Percentiles rank a stretch among this genome's conserved stretches.
phyloP scores from a whole-genome alignment of 1,140 invertebrate species.

The Calephelis virginiensis region DNA sequence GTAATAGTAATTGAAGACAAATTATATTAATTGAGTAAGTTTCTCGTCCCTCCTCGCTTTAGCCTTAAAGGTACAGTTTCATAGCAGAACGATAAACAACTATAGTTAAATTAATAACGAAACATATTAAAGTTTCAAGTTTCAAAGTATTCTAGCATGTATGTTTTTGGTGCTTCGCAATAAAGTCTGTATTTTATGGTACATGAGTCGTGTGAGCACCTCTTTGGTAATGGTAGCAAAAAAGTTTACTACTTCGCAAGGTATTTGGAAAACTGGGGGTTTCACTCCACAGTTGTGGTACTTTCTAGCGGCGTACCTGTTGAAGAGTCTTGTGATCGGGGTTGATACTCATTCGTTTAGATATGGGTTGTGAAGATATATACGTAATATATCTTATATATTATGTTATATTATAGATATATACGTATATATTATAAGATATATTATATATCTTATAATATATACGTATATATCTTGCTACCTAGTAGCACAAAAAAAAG shows the following conservation, averaged over 20 bases:
- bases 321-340: too few species aligned
- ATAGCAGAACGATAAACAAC: background rate
- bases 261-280: too few species aligned
- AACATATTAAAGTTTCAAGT: slow-evolving; percentile 19
- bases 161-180: slow-evolving; percentile 27
- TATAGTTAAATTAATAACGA: background rate
- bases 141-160: slow-evolving; percentile 24
- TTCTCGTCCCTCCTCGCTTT: slow-evolving; percentile 36
- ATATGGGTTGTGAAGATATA: too few species aligned
- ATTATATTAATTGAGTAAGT: slow-evolving; percentile 43
- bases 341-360: too few species aligned
- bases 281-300: too few species aligned
- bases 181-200: slow-evolving; percentile 30
- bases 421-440: too few species aligned
- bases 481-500: too few species aligned
- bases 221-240: slow-evolving; percentile 18
- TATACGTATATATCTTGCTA: too few species aligned
- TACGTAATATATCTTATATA: too few species aligned
- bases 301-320: background rate
- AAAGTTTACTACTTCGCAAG: background rate
- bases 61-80: background rate
- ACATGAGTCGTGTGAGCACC: slow-evolving; percentile 24
- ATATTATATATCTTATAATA: too few species aligned
- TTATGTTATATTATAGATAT: too few species aligned
- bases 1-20: slow-evolving; percentile 38